A percentile compares a stretch with the other conserved stretches of the same genome.
phyloP scores from a whole-genome alignment of 2,113 vertebrate genomes.

The Xerus inauris region DNA sequence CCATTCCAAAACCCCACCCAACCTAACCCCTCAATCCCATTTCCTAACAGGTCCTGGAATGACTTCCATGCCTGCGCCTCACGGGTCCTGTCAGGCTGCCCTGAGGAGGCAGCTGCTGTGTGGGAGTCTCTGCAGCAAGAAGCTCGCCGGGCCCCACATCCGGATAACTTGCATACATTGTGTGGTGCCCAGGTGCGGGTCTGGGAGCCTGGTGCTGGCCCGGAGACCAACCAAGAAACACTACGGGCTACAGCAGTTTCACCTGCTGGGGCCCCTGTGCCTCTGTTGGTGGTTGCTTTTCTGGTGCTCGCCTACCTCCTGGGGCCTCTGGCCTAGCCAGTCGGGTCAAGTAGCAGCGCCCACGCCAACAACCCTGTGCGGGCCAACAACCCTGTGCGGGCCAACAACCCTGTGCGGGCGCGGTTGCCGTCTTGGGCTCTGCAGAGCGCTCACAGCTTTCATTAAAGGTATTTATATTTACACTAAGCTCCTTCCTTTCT shows the following conservation, averaged over 20 bases:
- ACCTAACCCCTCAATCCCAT: constrained; percentile 34
- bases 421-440: neutral
- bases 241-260: constrained; percentile 82
- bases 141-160: constrained; percentile 95
- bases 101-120: constrained; percentile 92
- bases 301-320: constrained; percentile 77
- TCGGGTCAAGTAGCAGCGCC: neutral
- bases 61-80: constrained; percentile 95
- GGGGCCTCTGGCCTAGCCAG: constrained; percentile 75
- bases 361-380: neutral
- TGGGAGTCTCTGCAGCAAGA: constrained; percentile 97
- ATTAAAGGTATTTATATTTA: constrained; percentile 89
- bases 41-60: constrained; percentile 93
- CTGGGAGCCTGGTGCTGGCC: constrained; percentile 70
- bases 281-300: constrained; percentile 55
- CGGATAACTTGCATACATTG: constrained; percentile 96
- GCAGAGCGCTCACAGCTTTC: constrained; percentile 51
- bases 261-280: constrained; percentile 3
- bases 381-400: neutral
- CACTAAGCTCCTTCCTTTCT: constrained; percentile 82
- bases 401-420: no score
- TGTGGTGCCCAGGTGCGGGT: constrained; percentile 86
- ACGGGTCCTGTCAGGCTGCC: constrained; percentile 92
- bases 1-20: neutral
- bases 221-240: constrained; percentile 94